Evolutionary conservation across 2,797 vertebrate species (phyloP), one percentile per base, ranked within the genome.

Genomic region (Micromesistius poutassou): DNA sequence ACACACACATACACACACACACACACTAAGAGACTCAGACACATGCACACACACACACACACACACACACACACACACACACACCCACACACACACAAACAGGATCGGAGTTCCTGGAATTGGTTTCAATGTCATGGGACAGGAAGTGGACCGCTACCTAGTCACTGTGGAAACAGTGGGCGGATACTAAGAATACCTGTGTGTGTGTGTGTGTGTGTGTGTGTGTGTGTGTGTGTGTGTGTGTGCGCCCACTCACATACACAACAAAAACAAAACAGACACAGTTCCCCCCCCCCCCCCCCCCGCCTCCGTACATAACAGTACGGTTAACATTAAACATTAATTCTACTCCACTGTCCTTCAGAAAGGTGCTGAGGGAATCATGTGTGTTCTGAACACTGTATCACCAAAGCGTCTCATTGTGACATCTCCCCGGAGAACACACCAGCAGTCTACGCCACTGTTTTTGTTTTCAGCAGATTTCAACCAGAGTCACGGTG

Each of bases 401-500:
- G 10, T 25, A 25, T 7, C 25, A 62, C 55, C 55, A n/a, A 62
- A 25, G 1, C 22, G 9, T 62, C 22, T 19, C 25, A 62, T n/a
- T 62, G 55, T 22, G 55, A 62, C 55, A 62, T n/a, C n/a, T n/a
- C 22, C 55, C 55, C 10, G 46, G 46, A 22, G 22, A 55, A 19
- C 46, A n/a, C 46, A 55, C 46, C 14, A 16, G 46, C 14, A 62
- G 55, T 25, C 22, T 7, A 62, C n/a, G 22, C 16, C 3, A 71
- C 14, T 0, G 22, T 38, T 42, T 78, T 1, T 77, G 70, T 71
- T 88, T 89, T 87, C 77, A 83, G 82, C 72, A 82, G 76, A 76
- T 89, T 86, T 90, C 85, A 82, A 87, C 80, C 79, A 83, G 83
- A 88, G 90, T 84, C 79, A 83, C 75, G 82, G 12, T 80, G 83